Evolutionary conservation across 2,113 vertebrate genomes (phyloP), one percentile per base, ranked within the genome.

Genomic region (Sinocyclocheilus grahami): DNA sequence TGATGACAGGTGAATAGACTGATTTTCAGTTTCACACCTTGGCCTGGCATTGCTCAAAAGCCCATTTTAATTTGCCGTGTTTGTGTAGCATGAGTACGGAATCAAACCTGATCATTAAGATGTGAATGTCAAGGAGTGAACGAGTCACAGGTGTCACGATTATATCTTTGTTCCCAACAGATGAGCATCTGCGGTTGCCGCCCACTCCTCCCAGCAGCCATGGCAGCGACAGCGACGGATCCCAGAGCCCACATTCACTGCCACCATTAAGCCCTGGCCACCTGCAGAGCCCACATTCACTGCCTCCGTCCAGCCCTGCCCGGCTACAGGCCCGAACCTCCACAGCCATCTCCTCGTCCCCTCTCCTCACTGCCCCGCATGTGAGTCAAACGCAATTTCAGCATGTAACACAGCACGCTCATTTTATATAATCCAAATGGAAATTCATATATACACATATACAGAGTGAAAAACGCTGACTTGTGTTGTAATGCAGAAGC

Each of bases 131-230:
- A 30, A 8, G 33, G 7, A 53, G 8, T 30, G 5, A 76, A 48
- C 4, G 51, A 60, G 55, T 63, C 58, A 63, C 22, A 46, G 58
- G 6, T 80, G 27, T 37, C 3, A 71, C n/a, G 65, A 46, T 46
- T 39, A 82, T 67, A 20, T 33, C 12, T 83, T 18, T 37, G 20
- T 55, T 16, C 58, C 83, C 90, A 80, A 75, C 89, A 97, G 98
- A 98, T 65, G 97, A 99, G 67, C 93, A 95, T 87, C 95, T 97
- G 71, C 97, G 97, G 93, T 97, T 99, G 93, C 98, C 98, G 22
- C 97, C 97, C 37, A 99, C 98, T 37, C 98, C 98, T 63, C 98
- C 98, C 89, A 99, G 97, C 95, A 99, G 98, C 93, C 97, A 98
- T 1, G 96, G 97, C 92, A 97, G 97, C 1, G 98, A 99, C 95